phyloP scores from a whole-genome alignment of 2,888 invertebrate genomes.

The Melanchra persicariae region DNA sequence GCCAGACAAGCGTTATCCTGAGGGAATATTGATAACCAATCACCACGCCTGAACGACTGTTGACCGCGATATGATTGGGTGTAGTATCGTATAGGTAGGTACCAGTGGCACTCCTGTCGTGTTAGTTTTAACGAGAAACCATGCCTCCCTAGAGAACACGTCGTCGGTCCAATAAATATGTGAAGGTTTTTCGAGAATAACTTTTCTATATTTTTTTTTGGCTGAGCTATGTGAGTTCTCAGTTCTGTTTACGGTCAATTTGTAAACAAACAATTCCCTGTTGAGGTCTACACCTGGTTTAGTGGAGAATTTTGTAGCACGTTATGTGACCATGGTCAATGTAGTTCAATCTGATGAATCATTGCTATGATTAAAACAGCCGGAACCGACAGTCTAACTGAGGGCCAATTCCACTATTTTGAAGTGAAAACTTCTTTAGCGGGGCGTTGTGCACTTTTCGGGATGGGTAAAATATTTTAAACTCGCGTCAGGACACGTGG shows the following conservation, averaged over 20 bases:
- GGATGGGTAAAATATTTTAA: no score
- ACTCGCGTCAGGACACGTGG: no score
- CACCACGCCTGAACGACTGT: conserved; percentile 19
- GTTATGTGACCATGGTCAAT: background rate
- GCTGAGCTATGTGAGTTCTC: no score
- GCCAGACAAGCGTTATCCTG: conserved; percentile 5
- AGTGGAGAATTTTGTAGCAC: no score
- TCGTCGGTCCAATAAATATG: conserved; percentile 26
- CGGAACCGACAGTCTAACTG: background rate
- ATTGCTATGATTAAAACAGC: conserved; percentile 15
- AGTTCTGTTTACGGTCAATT: no score
- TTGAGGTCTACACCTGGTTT: no score
- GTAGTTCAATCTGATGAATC: background rate
- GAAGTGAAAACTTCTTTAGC: no score
- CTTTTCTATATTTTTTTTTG: background rate
- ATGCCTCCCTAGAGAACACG: background rate
- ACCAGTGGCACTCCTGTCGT: conserved; percentile 3
- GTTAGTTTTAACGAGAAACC: conserved; percentile 24
- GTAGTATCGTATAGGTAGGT: background rate
- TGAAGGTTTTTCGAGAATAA: conserved; percentile 3
- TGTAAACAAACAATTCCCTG: no score
- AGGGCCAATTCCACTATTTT: no score
- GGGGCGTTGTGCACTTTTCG: no score
- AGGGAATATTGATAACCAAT: conserved; percentile 27
- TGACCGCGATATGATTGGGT: conserved; percentile 41